phyloP scores from a whole-genome alignment of 2,888 invertebrate species.

The Euplexia lucipara region DNA sequence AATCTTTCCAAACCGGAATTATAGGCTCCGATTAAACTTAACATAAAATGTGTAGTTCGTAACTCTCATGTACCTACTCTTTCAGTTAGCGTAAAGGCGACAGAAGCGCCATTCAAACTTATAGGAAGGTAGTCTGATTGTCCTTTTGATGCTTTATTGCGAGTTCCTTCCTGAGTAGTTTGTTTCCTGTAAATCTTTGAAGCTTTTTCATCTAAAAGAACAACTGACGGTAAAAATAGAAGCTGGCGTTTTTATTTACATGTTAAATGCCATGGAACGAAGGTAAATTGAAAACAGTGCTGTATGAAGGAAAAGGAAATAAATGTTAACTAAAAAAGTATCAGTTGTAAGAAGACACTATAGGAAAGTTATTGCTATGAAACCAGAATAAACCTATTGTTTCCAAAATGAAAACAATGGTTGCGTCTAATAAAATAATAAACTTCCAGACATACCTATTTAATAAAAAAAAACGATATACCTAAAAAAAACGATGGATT shows the following conservation, averaged over 20 bases:
- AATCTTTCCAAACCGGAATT: background rate
- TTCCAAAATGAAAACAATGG: no score
- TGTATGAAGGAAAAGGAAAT: background rate
- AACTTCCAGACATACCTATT: no score
- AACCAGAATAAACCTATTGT: no score
- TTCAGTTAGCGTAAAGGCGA: background rate
- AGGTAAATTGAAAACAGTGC: background rate
- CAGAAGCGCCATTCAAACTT: slow-evolving; percentile 14
- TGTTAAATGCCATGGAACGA: background rate
- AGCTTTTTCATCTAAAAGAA: slow-evolving; percentile 10
- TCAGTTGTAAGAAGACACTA: no score
- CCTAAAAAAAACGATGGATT: no score
- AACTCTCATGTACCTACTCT: background rate
- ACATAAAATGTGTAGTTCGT: background rate
- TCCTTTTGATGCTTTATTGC: slow-evolving; percentile 48
- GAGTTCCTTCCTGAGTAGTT: slow-evolving; percentile 31
- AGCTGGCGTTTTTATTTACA: background rate
- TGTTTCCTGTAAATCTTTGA: slow-evolving; percentile 32
- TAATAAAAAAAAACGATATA: no score
- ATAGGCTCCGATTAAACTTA: background rate
- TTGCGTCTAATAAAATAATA: no score
- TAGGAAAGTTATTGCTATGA: no score
- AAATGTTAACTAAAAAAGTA: no score
- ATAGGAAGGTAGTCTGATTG: slow-evolving; percentile 30
- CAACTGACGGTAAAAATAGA: slow-evolving; percentile 1